Percentiles rank a stretch among this genome's conserved stretches.
These are phyloP conservation scores for Caenorhabditis imperialis DNA, from an alignment of 2,888 invertebrate species.

Conservation along the genomic window DNA sequence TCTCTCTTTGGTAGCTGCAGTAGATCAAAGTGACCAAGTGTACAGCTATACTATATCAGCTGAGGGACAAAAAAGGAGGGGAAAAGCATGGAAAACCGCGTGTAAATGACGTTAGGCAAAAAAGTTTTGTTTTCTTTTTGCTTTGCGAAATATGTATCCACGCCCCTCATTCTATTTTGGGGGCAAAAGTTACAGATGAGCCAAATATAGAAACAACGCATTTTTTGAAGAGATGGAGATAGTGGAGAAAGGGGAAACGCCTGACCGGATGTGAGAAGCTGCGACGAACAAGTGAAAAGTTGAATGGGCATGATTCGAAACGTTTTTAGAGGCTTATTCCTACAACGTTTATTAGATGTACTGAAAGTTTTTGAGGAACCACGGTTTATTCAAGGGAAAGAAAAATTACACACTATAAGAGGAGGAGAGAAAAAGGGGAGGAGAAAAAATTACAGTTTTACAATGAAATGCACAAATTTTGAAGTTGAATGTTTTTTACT, in stretches of 20 bases:
- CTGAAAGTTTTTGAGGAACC: no score
- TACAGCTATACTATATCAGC: conserved; percentile 13
- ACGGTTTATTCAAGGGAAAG: no score
- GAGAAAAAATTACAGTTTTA: no score
- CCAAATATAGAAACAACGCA: conserved; percentile 24
- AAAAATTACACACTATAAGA: no score
- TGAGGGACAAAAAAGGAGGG: conserved; percentile 15
- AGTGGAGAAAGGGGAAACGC: conserved; percentile 24
- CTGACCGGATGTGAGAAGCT: conserved; percentile 46
- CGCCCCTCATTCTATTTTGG: conserved; percentile 11
- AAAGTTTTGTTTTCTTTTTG: conserved; percentile 36
- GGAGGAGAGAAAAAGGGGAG: no score
- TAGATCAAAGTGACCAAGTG: conserved; percentile 33
- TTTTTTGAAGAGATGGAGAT: conserved; percentile 1
- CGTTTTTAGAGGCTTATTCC: no score
- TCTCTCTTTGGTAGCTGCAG: conserved; percentile 2
- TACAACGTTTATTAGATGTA: no score
- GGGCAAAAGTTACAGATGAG: conserved; percentile 18
- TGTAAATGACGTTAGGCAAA: conserved; percentile 30
- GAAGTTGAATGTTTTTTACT: no score
- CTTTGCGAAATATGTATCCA: conserved; percentile 21
- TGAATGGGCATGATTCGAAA: no score
- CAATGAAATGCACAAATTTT: no score
- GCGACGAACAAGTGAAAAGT: conserved; percentile 11
- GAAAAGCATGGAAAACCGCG: no score